Base-by-base conservation (phyloP, 2,888 invertebrate species). In the Pherbina coryleti region DNA sequence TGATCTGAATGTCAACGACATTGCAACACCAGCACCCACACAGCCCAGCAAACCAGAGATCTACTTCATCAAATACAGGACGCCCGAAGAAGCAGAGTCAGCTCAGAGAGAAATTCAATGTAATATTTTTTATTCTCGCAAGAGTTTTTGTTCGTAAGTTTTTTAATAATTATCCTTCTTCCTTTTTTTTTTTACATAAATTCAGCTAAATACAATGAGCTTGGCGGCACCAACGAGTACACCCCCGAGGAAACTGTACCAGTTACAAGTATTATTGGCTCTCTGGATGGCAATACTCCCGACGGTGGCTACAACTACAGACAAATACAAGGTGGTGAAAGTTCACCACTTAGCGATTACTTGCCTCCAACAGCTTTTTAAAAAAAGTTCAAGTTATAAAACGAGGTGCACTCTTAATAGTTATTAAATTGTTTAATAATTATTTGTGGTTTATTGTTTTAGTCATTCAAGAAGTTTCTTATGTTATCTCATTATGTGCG, bases 1-100 rank as follows among this genome's bases (percentile, higher is more conserved):
- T 49, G 87, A 86, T 22, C 81, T 87, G 72, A 81, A 85, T 81
- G 83, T 86, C 57, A 78, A 84, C 60, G 87, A 88, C 34, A 86
- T 87, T 73, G 84, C 82, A 37, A 82, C 84, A 25, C 84, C 87
- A 57, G 83, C 82, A 75, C 86, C 84, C 79, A 83, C 83, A 4
- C 83, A 82, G 22, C 84, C 85, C 28, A 81, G 82, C 75, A 88
- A 88, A 79, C 88, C 89, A 9, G 89, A 89, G 64, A 85, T 89
- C n/a, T 88, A 87, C 83, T 89, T 89, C 79, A 88, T 89, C 66
- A 88, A 86, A 57, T 89, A 89, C 84, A 89, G 85, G 78, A 89
- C 88, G 0, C 85, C 85, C 37, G 86, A 87, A 72, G 89, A 89
- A 82, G 89, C 88, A n/a, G 82, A 81, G 4, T 85, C 85, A 1